These are phyloP conservation scores for Aspidiotus rigidus DNA, from an alignment of 2,888 invertebrate species.

Conservation along the genomic window DNA sequence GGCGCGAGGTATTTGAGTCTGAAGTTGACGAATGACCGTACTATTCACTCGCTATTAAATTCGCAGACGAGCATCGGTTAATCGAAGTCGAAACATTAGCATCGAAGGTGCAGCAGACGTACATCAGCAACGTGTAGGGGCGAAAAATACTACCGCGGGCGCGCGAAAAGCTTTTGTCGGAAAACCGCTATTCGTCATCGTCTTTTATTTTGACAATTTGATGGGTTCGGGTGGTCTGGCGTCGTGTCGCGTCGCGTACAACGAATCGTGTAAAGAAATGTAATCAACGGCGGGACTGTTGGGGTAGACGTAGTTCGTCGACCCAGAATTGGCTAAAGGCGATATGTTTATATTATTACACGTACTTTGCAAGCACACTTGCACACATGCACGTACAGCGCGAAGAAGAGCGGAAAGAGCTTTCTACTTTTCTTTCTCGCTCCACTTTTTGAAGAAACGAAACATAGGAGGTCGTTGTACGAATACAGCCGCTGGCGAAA, in stretches of 20 bases:
- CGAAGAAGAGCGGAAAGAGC: neutral
- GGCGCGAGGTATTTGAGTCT: neutral
- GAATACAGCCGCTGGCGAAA: neutral
- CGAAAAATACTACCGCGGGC: too few species aligned
- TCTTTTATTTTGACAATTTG: constrained; percentile 29
- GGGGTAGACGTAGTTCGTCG: constrained; percentile 25
- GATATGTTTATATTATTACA: constrained; percentile 20
- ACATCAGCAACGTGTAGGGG: too few species aligned
- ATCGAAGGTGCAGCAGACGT: neutral
- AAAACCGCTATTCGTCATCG: constrained; percentile 23
- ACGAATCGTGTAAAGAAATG: constrained; percentile 1
- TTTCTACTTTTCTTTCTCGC: neutral
- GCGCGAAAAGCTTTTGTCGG: neutral
- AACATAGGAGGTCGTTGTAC: constrained; percentile 15
- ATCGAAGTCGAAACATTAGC: constrained; percentile 1
- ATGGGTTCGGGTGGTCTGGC: constrained; percentile 9
- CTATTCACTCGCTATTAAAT: neutral
- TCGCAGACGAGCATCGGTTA: neutral
- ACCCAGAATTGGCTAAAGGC: constrained; percentile 26
- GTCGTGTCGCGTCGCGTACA: neutral
- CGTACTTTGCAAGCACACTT: neutral
- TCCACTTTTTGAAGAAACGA: constrained; percentile 4
- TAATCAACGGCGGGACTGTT: constrained; percentile 24
- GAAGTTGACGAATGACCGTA: constrained; percentile 1
- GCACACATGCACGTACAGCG: neutral